phyloP scores from a whole-genome alignment of 1,140 invertebrate genomes.

The Arctopsyche grandis region DNA sequence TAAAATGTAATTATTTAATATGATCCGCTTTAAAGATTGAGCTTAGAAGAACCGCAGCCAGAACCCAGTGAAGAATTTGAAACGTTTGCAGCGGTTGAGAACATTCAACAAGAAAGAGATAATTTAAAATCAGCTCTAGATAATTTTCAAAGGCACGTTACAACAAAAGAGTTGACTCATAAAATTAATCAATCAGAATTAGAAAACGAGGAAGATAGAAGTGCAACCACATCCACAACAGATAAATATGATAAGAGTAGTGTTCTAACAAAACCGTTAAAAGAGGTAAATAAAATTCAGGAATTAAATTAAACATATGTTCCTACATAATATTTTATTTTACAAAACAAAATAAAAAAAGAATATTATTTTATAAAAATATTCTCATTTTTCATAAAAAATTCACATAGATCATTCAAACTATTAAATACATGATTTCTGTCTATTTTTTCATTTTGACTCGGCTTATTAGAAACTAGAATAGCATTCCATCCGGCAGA shows the following conservation, averaged over 20 bases:
- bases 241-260: neutral
- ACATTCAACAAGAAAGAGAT: conserved; percentile 67
- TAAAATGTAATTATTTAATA: neutral
- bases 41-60: conserved; percentile 44
- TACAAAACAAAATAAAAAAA: neutral
- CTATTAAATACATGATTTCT: neutral
- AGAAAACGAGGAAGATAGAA: neutral
- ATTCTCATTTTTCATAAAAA: conserved; percentile 18
- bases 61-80: conserved; percentile 23
- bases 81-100: conserved; percentile 27
- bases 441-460: neutral
- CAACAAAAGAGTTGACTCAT: conserved; percentile 28
- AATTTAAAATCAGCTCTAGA: conserved; percentile 65
- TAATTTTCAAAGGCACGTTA: conserved; percentile 46
- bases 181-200: neutral
- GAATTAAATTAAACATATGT: too few species aligned
- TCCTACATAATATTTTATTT: neutral
- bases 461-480: conserved; percentile 51
- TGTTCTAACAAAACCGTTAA: conserved; percentile 25
- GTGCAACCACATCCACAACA: neutral
- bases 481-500: conserved; percentile 80
- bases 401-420: neutral
- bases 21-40: conserved; percentile 37
- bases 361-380: conserved; percentile 17
- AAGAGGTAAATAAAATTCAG: conserved; percentile 28